These are phyloP conservation scores for Sitobion miscanthi DNA, from an alignment of 1,140 invertebrate genomes.

Conservation along the genomic window DNA sequence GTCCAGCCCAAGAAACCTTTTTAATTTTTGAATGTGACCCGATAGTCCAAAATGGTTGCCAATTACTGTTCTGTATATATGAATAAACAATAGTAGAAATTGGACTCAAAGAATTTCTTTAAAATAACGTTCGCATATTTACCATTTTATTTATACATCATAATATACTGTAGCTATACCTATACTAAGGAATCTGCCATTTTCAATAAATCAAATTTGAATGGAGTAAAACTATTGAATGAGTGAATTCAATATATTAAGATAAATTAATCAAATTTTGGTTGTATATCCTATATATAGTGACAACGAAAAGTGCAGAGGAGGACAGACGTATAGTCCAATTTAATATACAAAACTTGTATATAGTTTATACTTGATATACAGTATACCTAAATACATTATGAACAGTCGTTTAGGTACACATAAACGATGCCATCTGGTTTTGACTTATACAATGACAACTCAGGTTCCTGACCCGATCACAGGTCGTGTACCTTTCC, in stretches of 20 bases:
- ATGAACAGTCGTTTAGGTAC: background rate
- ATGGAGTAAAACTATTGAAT: background rate
- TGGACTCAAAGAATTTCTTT: background rate
- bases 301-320: slow-evolving; percentile 1
- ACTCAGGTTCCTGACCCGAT: slow-evolving; percentile 31
- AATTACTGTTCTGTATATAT: background rate
- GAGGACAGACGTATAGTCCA: background rate
- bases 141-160: background rate
- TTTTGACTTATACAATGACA: background rate
- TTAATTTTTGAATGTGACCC: too few relatives aligned
- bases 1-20: too few relatives aligned
- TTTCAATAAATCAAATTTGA: background rate
- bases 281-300: background rate
- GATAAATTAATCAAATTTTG: slow-evolving; percentile 1
- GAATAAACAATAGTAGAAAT: background rate
- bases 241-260: background rate
- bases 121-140: background rate
- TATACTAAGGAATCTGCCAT: background rate
- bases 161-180: background rate
- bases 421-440: slow-evolving; percentile 32
- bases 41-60: too few relatives aligned
- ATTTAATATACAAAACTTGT: background rate
- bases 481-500: slow-evolving; percentile 53
- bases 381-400: background rate
- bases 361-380: background rate